Evolutionary conservation across 2,888 invertebrate genomes (phyloP).

Genomic region (Ceramica pisi): DNA sequence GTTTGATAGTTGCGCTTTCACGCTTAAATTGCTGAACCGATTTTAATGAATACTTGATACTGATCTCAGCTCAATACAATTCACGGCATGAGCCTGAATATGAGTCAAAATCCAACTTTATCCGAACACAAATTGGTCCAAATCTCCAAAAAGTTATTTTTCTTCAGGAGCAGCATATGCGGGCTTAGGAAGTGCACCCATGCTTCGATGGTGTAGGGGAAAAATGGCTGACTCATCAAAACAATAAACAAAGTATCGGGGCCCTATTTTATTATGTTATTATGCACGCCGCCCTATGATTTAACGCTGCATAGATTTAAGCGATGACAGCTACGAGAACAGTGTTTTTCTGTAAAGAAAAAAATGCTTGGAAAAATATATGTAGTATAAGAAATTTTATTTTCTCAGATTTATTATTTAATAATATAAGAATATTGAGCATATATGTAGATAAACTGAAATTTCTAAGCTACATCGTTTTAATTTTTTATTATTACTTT

Average conservation of each 20-base stretch:
- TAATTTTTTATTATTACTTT: too few relatives aligned
- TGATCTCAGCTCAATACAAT: not conserved
- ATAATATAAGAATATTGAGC: too few relatives aligned
- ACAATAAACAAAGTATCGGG: conserved; percentile 91
- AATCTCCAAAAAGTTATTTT: conserved; percentile 68
- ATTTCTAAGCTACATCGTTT: too few relatives aligned
- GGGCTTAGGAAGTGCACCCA: conserved; percentile 75
- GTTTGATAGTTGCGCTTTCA: too few relatives aligned
- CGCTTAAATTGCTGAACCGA: too few relatives aligned
- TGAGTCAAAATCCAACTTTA: conserved; percentile 9
- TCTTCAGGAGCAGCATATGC: conserved; percentile 83
- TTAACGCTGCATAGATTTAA: conserved; percentile 85
- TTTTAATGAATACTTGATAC: too few relatives aligned
- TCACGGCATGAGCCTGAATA: not conserved
- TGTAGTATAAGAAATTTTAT: not conserved
- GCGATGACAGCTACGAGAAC: conserved; percentile 64
- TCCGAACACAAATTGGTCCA: conserved; percentile 3
- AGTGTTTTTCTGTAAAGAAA: conserved; percentile 19
- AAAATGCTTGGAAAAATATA: not conserved
- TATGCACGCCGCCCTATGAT: conserved; percentile 89
- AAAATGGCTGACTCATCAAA: conserved; percentile 89
- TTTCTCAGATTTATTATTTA: too few relatives aligned
- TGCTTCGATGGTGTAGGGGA: conserved; percentile 77
- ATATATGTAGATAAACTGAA: too few relatives aligned
- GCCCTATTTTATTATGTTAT: conserved; percentile 89